Base-by-base conservation (phyloP, 1,140 invertebrate genomes). In the Nephotettix cincticeps region DNA sequence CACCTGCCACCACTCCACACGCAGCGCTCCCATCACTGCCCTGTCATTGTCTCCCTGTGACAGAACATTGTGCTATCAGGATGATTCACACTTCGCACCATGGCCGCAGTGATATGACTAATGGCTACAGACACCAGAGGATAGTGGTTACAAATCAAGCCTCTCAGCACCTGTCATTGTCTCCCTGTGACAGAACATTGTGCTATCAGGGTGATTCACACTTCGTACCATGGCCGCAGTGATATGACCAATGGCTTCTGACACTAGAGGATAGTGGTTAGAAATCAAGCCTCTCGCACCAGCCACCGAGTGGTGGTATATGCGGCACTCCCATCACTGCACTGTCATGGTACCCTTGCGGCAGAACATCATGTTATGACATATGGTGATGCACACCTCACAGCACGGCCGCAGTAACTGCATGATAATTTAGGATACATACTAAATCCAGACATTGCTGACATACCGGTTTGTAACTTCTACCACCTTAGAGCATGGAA, bases 251-350 rank as follows among this genome's bases (percentile, higher is more conserved):
- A 64, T 32, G 23, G 29, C 4, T 13, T 29, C 1, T 17, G 14
- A 11, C n/a, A 67, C 32, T 19, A 45, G 40, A 17, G n/a, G 13
- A 17, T 36, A 67, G 32, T 67, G 64, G 64, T 67, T 21, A 27
- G 25, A 9, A 1, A 45, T 40, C 54, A 63, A 27, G 29, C 23
- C 28, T 19, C 13, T 23, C 13, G 54, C 3, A 61, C 54, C n/a
- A 27, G 69, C 69, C 54, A 61, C 54, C 69, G 64, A n/a, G n/a
- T n/a, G n/a, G n/a, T n/a, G n/a, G n/a, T n/a, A 67, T 40, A 43
- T 25, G 32, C 32, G 27, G 21, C n/a, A 36, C 17, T 4, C 30
- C 40, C 23, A 14, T 21, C 6, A 61, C 27, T 13, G 56, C 56
- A 6, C 23, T 61, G 23, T 67, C 27, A 30, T 67, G 43, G 6